phyloP scores from a whole-genome alignment of 2,113 vertebrate genomes.

The Sialia sialis region DNA sequence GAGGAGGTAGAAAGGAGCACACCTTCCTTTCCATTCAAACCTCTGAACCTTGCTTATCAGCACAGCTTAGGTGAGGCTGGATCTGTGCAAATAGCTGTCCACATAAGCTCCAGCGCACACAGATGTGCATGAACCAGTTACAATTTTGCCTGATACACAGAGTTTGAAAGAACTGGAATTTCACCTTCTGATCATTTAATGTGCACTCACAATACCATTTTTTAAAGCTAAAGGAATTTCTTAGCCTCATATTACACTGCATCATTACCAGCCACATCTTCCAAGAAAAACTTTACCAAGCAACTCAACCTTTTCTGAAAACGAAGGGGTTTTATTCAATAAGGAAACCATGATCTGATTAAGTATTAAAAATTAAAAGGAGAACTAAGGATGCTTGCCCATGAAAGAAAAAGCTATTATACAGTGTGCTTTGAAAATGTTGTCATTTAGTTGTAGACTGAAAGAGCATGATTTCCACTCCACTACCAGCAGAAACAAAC shows the following conservation, averaged over 20 bases:
- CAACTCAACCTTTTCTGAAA: background rate
- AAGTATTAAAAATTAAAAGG: background rate
- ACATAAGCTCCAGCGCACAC: background rate
- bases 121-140: background rate
- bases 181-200: background rate
- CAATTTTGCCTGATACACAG: background rate
- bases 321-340: background rate
- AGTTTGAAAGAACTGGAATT: background rate
- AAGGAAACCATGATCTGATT: background rate
- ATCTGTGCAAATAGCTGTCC: background rate
- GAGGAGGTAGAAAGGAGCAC: background rate
- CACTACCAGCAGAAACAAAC: background rate
- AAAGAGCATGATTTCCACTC: background rate
- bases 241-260: constrained; percentile 17
- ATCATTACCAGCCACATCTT: background rate
- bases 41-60: background rate
- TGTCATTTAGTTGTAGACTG: background rate
- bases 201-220: background rate
- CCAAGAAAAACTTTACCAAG: constrained; percentile 14
- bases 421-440: background rate
- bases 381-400: background rate
- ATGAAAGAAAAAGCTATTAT: background rate
- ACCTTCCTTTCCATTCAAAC: background rate
- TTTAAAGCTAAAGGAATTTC: background rate
- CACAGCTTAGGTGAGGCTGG: background rate